Base-by-base conservation (phyloP, 1,140 invertebrate species). In the Catajapyx aquilonaris region DNA sequence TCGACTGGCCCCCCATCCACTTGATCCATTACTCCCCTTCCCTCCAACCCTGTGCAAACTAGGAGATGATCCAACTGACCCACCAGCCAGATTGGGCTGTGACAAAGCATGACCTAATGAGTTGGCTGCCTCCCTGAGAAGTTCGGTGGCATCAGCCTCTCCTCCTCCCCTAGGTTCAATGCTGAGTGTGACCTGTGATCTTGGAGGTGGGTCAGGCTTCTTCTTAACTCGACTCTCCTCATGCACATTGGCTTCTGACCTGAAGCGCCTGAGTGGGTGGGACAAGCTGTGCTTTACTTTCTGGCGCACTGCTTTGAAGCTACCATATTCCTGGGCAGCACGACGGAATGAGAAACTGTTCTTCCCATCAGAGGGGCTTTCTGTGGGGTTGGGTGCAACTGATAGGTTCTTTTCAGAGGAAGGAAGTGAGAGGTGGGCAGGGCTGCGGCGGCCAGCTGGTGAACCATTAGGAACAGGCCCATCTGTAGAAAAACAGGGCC, bases 161-260 rank as follows among this genome's bases (percentile, higher is more conserved):
- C 52, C 57, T 4, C 51, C 53, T 1, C 55, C 55, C 38, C 54
- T 46, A 3, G 54, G 53, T 39, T 59, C 56, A 31, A 60, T 44
- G 33, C 52, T 59, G 3, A 59, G 51, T 11, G 42, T 49, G 23
- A 16, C 37, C 31, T 38, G 59, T 56, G 31, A 61, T 44, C 31
- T 51, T 59, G 3, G 59, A 52, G 9, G 41, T 49, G 21, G 4
- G 2, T 18, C 13, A 5, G 43, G 41, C 16, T 57, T 54, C 34
- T 35, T 39, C 5, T 39, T 42, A 25, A 34, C 38, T n/a, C 37
- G 20, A 17, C 25, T 34, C 15, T 32, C 37, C 7, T 59, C 56
- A 32, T 56, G 51, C 20, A 62, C 56, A 39, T 54, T 60, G 0
- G 57, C 59, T 44, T 62, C 60, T 2, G 59, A 62, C 9, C 56